These are phyloP conservation scores for Lepidochrysops patricia DNA, from an alignment of 2,888 invertebrate species.

Conservation along the genomic window DNA sequence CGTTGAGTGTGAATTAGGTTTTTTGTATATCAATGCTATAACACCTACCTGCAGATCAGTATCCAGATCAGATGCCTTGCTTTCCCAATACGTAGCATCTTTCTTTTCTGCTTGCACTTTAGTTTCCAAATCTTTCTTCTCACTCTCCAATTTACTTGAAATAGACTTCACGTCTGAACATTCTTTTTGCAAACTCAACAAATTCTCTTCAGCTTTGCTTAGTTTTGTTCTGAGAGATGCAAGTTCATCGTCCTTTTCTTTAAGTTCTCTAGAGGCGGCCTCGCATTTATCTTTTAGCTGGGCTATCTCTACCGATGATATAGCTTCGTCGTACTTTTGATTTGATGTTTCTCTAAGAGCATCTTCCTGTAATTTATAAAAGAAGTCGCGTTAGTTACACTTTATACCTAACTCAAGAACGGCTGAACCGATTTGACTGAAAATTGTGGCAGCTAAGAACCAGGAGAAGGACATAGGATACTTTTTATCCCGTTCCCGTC, in stretches of 20 bases:
- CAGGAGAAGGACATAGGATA: no score
- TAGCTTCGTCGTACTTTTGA: conserved; percentile 62
- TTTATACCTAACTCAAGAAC: no score
- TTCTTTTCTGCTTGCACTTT: conserved; percentile 76
- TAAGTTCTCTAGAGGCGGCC: conserved; percentile 42
- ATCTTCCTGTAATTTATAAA: conserved; percentile 44
- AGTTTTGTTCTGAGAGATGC: conserved; percentile 43
- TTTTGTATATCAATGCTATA: no score
- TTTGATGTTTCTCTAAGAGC: conserved; percentile 57
- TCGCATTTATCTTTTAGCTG: conserved; percentile 65
- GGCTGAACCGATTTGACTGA: no score
- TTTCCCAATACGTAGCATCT: conserved; percentile 78
- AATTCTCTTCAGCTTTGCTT: conserved; percentile 62
- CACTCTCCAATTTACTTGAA: conserved; percentile 57
- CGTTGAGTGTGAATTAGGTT: no score
- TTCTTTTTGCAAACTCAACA: conserved; percentile 55
- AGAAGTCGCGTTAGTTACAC: no score
- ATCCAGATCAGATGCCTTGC: conserved; percentile 76
- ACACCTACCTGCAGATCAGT: conserved; percentile 72
- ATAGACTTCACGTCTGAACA: conserved; percentile 53
- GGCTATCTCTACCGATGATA: conserved; percentile 65
- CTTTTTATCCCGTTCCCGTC: no score
- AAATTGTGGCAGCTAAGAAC: no score
- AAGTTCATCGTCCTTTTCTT: conserved; percentile 54
- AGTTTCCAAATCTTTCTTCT: conserved; percentile 78